Evolutionary conservation across 2,113 vertebrate genomes (phyloP), one percentile per base, ranked within the genome.

Genomic region (Chaenogobius annularis): DNA sequence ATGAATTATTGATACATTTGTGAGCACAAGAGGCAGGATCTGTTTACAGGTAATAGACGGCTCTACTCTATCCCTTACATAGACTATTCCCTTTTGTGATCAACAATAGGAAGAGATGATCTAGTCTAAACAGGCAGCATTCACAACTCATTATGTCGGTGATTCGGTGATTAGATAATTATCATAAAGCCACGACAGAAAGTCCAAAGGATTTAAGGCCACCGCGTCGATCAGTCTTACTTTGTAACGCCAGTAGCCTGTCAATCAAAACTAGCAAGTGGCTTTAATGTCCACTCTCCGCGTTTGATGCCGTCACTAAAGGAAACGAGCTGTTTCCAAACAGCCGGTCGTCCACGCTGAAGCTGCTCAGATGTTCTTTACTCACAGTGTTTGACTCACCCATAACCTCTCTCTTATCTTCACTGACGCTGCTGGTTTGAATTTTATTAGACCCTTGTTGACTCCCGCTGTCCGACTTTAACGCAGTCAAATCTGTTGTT

Each of bases 1-100:
- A 90, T 93, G 67, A 92, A 93, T 93, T 85, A 93, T 93, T 93
- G 65, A 93, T 66, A 81, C 72, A 73, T 75, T 76, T 79, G 88
- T 87, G 83, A 72, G 78, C 3, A 70, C 62, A 76, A 80, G 81
- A 80, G 72, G 77, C 31, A 68, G 84, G 86, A 88, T 94, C 92
- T 71, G 66, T 73, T 93, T 92, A 86, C 92, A 83, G 81, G 75
- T 83, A 74, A 83, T 35, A 65, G 74, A 69, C 37, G 35, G 81
- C 63, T 46, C 56, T 54, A 80, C 59, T 71, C 1, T 77, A 90
- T 81, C 80, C 73, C 72, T 26, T 56, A 47, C 52, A 67, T 52
- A 72, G 72, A 72, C 73, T 61, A 26, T 40, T 46, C 43, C 31
- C 73, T 73, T 75, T 80, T 82, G 85, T 72, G 35, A 68, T 22